These are phyloP conservation scores for Catharus bicknelli DNA, from an alignment of 2,113 vertebrate species.

Conservation along the genomic window DNA sequence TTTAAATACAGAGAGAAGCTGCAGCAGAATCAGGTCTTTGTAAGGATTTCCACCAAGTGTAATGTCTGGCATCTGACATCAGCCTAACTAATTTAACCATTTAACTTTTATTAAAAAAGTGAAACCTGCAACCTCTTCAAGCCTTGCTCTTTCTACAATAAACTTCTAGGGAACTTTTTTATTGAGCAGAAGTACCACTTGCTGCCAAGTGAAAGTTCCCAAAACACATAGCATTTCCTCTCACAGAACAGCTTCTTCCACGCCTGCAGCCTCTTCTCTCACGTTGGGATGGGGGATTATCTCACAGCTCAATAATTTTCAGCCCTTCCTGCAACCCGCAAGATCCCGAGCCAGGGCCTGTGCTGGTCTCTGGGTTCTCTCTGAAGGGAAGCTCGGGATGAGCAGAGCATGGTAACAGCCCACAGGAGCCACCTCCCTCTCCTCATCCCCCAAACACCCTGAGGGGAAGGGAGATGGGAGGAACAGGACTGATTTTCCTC, in stretches of 20 bases:
- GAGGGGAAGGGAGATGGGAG: neutral
- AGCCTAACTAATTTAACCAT: neutral
- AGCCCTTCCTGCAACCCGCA: neutral
- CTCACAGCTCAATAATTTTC: neutral
- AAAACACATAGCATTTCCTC: neutral
- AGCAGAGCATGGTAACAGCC: neutral
- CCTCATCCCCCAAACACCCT: neutral
- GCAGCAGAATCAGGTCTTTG: neutral
- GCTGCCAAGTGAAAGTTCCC: neutral
- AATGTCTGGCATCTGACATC: neutral
- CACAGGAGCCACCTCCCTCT: neutral
- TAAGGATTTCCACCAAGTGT: neutral
- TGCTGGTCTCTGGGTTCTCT: neutral
- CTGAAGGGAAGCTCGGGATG: neutral
- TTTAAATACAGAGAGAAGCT: neutral
- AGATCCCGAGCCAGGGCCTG: accelerated
- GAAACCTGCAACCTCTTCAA: neutral
- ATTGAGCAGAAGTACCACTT: neutral
- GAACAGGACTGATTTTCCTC: neutral
- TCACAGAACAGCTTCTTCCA: neutral
- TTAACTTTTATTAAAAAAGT: neutral
- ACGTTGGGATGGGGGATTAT: neutral
- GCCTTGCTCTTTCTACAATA: neutral
- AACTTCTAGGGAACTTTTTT: neutral
- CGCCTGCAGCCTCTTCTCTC: neutral